phyloP scores from a whole-genome alignment of 2,888 invertebrate genomes.

The Caenorhabditis plicata region DNA sequence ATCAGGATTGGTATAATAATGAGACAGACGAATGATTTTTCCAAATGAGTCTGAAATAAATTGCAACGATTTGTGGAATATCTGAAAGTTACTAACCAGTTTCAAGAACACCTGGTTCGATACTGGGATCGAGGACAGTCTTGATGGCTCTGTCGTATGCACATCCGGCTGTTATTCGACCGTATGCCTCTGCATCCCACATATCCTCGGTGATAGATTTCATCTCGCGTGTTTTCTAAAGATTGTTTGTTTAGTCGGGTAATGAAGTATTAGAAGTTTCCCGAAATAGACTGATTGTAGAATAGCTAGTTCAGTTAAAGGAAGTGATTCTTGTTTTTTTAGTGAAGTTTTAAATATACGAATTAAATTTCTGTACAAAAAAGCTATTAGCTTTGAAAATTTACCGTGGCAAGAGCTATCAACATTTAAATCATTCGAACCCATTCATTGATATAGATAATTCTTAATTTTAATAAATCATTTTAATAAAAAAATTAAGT shows the following conservation, averaged over 20 bases:
- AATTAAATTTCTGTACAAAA: too few relatives aligned
- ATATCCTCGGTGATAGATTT: slow-evolving; percentile 42
- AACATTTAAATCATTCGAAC: too few relatives aligned
- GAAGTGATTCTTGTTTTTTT: too few relatives aligned
- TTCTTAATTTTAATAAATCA: too few relatives aligned
- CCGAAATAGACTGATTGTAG: too few relatives aligned
- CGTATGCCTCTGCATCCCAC: slow-evolving; percentile 62
- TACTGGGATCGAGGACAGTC: neutral
- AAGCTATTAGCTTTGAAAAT: too few relatives aligned
- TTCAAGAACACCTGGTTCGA: slow-evolving; percentile 9
- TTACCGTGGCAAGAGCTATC: too few relatives aligned
- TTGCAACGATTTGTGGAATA: neutral
- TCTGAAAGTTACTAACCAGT: slow-evolving; percentile 1
- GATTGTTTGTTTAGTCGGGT: neutral
- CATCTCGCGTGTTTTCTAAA: neutral
- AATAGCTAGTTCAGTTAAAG: too few relatives aligned
- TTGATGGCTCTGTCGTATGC: slow-evolving; percentile 25
- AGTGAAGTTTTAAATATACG: too few relatives aligned
- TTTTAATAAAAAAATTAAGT: too few relatives aligned
- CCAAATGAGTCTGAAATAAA: neutral
- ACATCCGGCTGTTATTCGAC: slow-evolving; percentile 58
- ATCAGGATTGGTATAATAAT: neutral
- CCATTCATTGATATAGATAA: too few relatives aligned
- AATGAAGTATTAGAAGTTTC: too few relatives aligned
- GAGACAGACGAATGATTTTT: neutral